These are phyloP conservation scores for Littorina saxatilis DNA, from an alignment of 1,140 invertebrate genomes.

Conservation along the genomic window DNA sequence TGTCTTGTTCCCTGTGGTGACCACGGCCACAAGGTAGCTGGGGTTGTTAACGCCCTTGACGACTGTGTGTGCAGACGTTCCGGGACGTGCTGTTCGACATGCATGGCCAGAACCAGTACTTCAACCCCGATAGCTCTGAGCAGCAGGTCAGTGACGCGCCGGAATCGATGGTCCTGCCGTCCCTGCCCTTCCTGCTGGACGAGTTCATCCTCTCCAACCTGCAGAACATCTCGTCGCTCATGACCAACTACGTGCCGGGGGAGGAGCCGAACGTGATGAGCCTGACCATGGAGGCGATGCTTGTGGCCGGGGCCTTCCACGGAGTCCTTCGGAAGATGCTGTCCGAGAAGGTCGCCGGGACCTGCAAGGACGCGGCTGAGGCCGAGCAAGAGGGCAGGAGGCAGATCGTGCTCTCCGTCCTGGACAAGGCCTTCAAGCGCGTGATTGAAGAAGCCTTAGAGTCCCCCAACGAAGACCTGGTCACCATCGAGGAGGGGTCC, in stretches of 20 bases:
- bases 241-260: not conserved
- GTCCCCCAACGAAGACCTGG: too few species aligned
- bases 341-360: not conserved
- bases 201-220: constrained; percentile 22
- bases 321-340: not conserved
- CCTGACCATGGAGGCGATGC: not conserved
- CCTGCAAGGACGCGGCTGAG: not conserved
- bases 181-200: constrained; percentile 31
- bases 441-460: too few species aligned
- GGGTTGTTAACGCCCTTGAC: too few species aligned
- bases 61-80: constrained; percentile 8
- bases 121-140: not conserved
- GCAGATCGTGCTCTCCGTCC: not conserved
- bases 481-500: too few species aligned
- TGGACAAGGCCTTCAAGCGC: not conserved
- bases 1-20: too few species aligned
- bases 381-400: not conserved
- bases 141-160: not conserved
- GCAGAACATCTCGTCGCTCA: not conserved
- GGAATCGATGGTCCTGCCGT: not conserved
- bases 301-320: not conserved
- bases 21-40: too few species aligned
- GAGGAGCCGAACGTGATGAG: not conserved
- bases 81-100: constrained; percentile 10
- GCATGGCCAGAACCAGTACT: constrained; percentile 17